These are phyloP conservation scores for Leucania comma DNA, from an alignment of 2,888 invertebrate species.

Conservation along the genomic window DNA sequence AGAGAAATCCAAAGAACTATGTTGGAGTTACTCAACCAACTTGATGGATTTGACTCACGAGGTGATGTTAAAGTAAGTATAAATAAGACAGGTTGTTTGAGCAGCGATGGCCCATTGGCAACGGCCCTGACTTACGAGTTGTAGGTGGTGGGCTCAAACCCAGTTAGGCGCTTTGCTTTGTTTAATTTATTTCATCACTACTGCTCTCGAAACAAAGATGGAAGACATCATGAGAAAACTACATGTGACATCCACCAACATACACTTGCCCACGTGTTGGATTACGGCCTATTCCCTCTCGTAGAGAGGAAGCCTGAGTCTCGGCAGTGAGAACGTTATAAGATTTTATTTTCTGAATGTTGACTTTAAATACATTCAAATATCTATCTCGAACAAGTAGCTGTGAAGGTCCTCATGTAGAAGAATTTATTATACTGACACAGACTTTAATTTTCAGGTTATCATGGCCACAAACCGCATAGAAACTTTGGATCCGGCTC, in stretches of 20 bases:
- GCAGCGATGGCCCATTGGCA: too few relatives aligned
- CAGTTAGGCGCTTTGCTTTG: too few relatives aligned
- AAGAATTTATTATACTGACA: slow-evolving; percentile 1
- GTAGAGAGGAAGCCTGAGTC: too few relatives aligned
- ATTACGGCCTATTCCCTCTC: too few relatives aligned
- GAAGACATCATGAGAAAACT: too few relatives aligned
- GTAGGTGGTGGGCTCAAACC: too few relatives aligned
- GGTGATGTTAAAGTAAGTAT: slow-evolving; percentile 98
- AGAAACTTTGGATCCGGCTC: slow-evolving; percentile 99
- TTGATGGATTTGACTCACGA: slow-evolving; percentile 99
- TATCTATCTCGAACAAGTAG: not conserved
- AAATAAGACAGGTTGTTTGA: slow-evolving; percentile 53
- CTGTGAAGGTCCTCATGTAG: not conserved
- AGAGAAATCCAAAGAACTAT: slow-evolving; percentile 99
- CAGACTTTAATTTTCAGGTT: slow-evolving; percentile 90
- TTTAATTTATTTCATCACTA: too few relatives aligned
- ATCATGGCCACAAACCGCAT: slow-evolving; percentile 99
- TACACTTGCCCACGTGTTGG: too few relatives aligned
- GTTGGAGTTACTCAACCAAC: slow-evolving; percentile 99
- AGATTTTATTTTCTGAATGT: not conserved
- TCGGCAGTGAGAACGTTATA: too few relatives aligned
- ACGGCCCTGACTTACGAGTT: too few relatives aligned
- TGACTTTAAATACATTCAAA: not conserved
- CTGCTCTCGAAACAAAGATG: too few relatives aligned
- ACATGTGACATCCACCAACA: too few relatives aligned